Base-by-base conservation (phyloP, 1,140 invertebrate species). In the Drosophila leontia region DNA sequence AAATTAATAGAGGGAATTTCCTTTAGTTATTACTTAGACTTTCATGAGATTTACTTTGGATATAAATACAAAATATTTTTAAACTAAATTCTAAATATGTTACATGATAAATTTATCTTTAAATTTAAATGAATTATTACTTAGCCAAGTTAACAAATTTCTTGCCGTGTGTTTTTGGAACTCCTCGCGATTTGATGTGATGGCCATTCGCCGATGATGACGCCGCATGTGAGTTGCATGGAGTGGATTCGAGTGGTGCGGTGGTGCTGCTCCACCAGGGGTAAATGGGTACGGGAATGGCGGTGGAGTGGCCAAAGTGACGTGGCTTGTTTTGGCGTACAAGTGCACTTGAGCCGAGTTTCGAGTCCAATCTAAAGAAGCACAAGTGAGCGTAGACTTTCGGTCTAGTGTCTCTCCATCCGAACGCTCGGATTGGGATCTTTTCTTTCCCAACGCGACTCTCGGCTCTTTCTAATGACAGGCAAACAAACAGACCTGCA, bases 361-460 rank as follows among this genome's bases (percentile, higher is more conserved):
- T 87, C 83, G 81, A 87, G 83, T 88, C 85, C 83, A 87, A 87
- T 87, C 83, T 88, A 87, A 87, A 87, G 83, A 87, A 87, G 83
- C 83, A 87, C 83, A 87, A 87, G 83, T 87, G 83, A 87, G 77
- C 83, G 83, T 78, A 88, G 83, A 87, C 84, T 87, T 87, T 87
- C 85, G 84, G 83, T 87, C 83, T 87, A 87, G 83, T 87, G 83
- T 87, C 83, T 70, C 79, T 81, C 63, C 78, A 48, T 51, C 63
- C 55, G 47, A 87, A 87, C 75, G 64, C 65, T 76, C 77, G 80
- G 75, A 60, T 72, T 72, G 55, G 70, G 70, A 74, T 72, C 35
- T 77, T 76, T 67, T 64, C 63, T 62, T 48, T 67, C 61, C 44
- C 67, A 70, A 70, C 48, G 67, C 67, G 62, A 70, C 63, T 70